A percentile compares a stretch with the other conserved stretches of the same genome.
Conservation (phyloP, 2,113 vertebrate genomes). For the Coreoperca whiteheadi region DNA sequence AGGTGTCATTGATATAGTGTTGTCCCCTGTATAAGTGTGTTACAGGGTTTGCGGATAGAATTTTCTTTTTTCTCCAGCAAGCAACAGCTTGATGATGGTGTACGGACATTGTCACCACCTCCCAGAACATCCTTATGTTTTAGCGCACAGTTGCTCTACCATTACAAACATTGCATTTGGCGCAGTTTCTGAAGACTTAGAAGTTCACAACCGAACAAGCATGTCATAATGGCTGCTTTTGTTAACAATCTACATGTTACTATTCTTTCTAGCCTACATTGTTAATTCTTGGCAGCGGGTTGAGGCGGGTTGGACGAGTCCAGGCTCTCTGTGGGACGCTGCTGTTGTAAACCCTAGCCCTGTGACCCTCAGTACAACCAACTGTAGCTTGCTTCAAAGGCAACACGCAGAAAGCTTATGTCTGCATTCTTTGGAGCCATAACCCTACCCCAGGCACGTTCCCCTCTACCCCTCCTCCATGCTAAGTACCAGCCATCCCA, state of each 20-base stretch:
- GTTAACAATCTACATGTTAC: background rate
- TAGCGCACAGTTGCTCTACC: background rate
- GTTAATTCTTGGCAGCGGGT: constrained; percentile 22
- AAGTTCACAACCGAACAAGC: constrained; percentile 3
- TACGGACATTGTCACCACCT: background rate
- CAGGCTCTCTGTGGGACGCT: constrained; percentile 50
- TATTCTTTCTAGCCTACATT: constrained; percentile 14
- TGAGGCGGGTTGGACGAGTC: constrained; percentile 15
- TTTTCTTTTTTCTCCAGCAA: background rate
- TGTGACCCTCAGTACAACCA: constrained; percentile 62
- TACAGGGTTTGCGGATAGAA: background rate
- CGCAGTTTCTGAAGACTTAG: background rate
- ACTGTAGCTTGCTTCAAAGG: constrained; percentile 62
- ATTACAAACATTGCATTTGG: background rate
- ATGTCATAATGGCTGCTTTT: constrained; percentile 15
- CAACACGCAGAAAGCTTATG: constrained; percentile 61
- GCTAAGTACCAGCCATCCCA: constrained; percentile 44
- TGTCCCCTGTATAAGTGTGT: background rate
- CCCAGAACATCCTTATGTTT: background rate
- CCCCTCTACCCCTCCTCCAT: constrained; percentile 11
- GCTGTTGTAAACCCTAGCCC: constrained; percentile 62
- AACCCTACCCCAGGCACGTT: constrained; percentile 59
- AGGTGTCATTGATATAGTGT: background rate
- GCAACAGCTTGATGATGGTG: background rate
- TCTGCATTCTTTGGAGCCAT: constrained; percentile 51